Percentiles rank a stretch among this genome's conserved stretches.
phyloP scores from a whole-genome alignment of 2,888 invertebrate species.

The Polyommatus iphigenia region DNA sequence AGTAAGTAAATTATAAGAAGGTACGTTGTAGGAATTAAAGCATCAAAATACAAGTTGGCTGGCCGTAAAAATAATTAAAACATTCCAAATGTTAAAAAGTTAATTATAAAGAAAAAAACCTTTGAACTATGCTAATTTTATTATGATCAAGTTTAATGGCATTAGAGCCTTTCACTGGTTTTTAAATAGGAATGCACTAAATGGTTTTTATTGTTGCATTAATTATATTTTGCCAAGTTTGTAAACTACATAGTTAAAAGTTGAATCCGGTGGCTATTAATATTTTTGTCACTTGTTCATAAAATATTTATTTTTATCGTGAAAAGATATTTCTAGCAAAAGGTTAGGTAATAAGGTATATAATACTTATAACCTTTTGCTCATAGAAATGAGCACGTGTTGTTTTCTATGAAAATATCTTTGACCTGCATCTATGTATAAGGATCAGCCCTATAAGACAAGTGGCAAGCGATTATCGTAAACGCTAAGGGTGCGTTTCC shows the following conservation, averaged over 20 bases:
- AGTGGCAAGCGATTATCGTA: too few species aligned
- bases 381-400: too few species aligned
- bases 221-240: not conserved
- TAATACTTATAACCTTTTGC: too few species aligned
- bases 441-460: too few species aligned
- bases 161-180: not conserved
- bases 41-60: not conserved
- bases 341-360: too few species aligned
- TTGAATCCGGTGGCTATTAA: not conserved
- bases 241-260: not conserved
- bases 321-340: not conserved
- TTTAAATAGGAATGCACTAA: slow-evolving; percentile 1
- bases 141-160: not conserved
- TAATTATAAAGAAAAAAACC: not conserved
- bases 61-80: slow-evolving; percentile 1
- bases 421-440: too few species aligned
- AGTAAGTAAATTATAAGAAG: too few species aligned
- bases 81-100: not conserved
- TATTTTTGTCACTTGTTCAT: not conserved
- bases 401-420: too few species aligned
- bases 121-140: slow-evolving; percentile 19
- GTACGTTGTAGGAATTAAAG: not conserved
- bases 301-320: not conserved
- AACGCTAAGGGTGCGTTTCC: too few species aligned
- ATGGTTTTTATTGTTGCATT: slow-evolving; percentile 4